Evolutionary conservation across 2,113 vertebrate species (phyloP).

Genomic region (Propithecus coquereli): DNA sequence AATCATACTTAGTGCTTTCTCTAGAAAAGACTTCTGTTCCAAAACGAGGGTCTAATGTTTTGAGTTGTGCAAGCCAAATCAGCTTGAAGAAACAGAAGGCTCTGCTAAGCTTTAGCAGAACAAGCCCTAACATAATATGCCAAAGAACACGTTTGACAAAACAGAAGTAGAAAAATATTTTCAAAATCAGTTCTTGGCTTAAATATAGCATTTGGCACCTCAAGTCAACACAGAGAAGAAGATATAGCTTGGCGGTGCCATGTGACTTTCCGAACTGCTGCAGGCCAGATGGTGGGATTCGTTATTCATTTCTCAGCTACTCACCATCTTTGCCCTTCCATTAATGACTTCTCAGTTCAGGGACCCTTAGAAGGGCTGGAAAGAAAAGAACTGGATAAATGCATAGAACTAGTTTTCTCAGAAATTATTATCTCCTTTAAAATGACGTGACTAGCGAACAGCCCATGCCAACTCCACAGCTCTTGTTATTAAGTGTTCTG

Average conservation of each 20-base stretch:
- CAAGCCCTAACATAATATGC: slow-evolving; percentile 78
- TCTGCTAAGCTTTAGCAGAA: slow-evolving; percentile 79
- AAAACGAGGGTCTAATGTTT: slow-evolving; percentile 79
- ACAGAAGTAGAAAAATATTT: slow-evolving; percentile 83
- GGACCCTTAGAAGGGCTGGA: background rate
- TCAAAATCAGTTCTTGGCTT: slow-evolving; percentile 80
- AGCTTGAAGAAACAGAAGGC: slow-evolving; percentile 83
- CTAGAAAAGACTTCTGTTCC: slow-evolving; percentile 76
- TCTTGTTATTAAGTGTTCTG: background rate
- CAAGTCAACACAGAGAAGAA: slow-evolving; percentile 62
- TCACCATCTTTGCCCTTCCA: background rate
- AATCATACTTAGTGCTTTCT: slow-evolving; percentile 52
- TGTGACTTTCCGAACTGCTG: slow-evolving; percentile 41
- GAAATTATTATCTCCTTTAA: slow-evolving; percentile 1
- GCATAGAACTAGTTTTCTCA: background rate
- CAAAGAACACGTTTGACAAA: slow-evolving; percentile 81
- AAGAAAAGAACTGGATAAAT: background rate
- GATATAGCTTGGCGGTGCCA: background rate
- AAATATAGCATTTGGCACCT: slow-evolving; percentile 78
- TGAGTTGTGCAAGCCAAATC: slow-evolving; percentile 81
- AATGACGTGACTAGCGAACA: background rate
- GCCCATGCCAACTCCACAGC: background rate
- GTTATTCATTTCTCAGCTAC: slow-evolving; percentile 42
- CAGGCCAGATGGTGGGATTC: slow-evolving; percentile 31
- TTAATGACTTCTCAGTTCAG: background rate